These are phyloP conservation scores for Ectropis crepuscularia DNA, from an alignment of 2,888 invertebrate genomes.

Conservation along the genomic window DNA sequence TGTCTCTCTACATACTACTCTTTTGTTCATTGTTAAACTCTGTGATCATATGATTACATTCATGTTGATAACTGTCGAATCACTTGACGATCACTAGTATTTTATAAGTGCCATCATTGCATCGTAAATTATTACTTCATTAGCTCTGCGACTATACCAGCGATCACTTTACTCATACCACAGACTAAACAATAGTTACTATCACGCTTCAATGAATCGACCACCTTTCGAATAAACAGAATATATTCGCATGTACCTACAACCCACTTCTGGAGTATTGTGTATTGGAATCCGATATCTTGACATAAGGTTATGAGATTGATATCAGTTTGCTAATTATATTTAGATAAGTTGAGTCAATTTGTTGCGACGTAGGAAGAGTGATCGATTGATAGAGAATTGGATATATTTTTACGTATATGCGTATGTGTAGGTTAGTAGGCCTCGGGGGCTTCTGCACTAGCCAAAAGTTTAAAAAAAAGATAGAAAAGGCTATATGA, in stretches of 20 bases:
- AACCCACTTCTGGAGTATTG: constrained; percentile 31
- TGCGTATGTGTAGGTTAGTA: too few species aligned
- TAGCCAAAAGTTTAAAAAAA: too few species aligned
- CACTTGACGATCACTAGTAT: background rate
- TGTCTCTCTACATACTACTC: too few species aligned
- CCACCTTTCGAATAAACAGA: constrained; percentile 52
- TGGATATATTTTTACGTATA: too few species aligned
- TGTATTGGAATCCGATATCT: constrained; percentile 27
- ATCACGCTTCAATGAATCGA: constrained; percentile 47
- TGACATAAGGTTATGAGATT: constrained; percentile 25
- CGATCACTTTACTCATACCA: constrained; percentile 46
- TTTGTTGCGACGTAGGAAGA: background rate
- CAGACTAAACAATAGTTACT: background rate
- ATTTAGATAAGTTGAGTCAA: background rate
- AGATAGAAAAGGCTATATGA: too few species aligned
- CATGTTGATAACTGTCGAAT: too few species aligned
- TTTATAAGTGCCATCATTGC: background rate
- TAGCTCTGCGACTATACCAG: constrained; percentile 40
- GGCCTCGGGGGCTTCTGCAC: too few species aligned
- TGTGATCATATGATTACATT: too few species aligned
- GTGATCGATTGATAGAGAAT: background rate
- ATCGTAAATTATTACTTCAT: background rate
- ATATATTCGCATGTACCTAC: constrained; percentile 42
- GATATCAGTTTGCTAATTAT: constrained; percentile 14
- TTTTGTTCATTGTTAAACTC: too few species aligned